Conservation (phyloP, 2,888 invertebrate genomes). For the Cryptocephalus primarius region DNA sequence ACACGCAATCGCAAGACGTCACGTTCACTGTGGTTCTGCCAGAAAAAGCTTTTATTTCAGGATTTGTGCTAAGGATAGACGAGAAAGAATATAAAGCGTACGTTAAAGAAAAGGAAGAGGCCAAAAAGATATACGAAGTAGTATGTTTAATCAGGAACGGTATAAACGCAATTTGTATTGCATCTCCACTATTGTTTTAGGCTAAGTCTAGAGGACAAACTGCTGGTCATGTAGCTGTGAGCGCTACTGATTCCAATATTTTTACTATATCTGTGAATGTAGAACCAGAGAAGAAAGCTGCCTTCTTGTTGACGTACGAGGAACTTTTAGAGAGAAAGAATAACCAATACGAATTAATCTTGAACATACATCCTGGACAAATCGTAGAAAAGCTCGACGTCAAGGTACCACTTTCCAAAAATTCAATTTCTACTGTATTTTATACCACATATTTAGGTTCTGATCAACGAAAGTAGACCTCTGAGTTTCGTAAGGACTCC, state of each 20-base stretch:
- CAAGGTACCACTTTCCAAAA: conserved; percentile 4
- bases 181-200: conserved; percentile 1
- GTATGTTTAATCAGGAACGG: too few species aligned
- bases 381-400: conserved; percentile 45
- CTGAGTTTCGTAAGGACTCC: conserved; percentile 33
- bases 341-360: conserved; percentile 54
- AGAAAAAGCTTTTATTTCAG: conserved; percentile 58
- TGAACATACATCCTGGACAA: conserved; percentile 55
- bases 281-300: conserved; percentile 45
- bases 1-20: conserved; percentile 48
- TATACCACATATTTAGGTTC: conserved; percentile 31
- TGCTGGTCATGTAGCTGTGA: conserved; percentile 49
- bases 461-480: conserved; percentile 48
- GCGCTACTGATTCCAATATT: conserved; percentile 54
- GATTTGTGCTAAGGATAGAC: conserved; percentile 54
- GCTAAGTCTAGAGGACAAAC: conserved; percentile 20
- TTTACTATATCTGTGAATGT: conserved; percentile 56
- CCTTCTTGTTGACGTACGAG: conserved; percentile 60
- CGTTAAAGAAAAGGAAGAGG: conserved; percentile 53
- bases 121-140: conserved; percentile 38
- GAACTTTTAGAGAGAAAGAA: conserved; percentile 51
- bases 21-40: conserved; percentile 55
- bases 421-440: background rate
- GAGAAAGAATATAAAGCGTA: conserved; percentile 53
- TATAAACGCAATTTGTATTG: too few species aligned